Evolutionary conservation across 2,888 invertebrate species (phyloP), one percentile per base, ranked within the genome.

Genomic region (Ormyrus rosae): DNA sequence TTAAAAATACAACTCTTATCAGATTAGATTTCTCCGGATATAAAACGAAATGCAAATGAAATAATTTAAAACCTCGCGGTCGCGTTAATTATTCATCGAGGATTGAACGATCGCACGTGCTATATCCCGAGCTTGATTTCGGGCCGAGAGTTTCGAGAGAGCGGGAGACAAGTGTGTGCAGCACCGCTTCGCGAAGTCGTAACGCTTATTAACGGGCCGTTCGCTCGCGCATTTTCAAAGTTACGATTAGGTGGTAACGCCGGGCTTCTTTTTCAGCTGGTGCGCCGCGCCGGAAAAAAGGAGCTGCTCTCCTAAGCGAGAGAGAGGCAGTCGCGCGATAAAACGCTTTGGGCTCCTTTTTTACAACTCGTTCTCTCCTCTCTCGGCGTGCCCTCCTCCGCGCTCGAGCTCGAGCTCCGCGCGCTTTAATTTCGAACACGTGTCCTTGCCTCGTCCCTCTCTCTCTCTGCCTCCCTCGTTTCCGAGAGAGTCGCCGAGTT

Each of bases 341-440:
- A 73, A 71, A 65, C 60, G 13, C 70, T 9, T 63, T 67, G 58
- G 13, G 34, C 10, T 10, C 53, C 51, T 11, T 80, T 76, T 76
- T 76, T 76, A 70, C 61, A 67, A 80, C 67, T 68, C 45, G 51
- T 70, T 80, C 71, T 50, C 45, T 45, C 45, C 56, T 56, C 51
- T 13, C 13, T 6, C 34, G 5, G 50, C 58, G 8, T 58, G 45
- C 61, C 64, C 34, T 34, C 34, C 34, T 34, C 34, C 34, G 34
- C 34, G n/a, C 34, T 34, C 34, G 4, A 34, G 4, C 34, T 34
- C 34, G 34, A 34, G 34, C 34, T 34, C 3, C 45, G 34, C 45
- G 34, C 13, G 64, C 53, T 73, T 78, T 81, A 78, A 81, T 81
- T 75, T 75, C 64, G 68, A 81, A 81, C 76, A 81, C 71, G 72